These are phyloP conservation scores for Anhinga rufa DNA, from an alignment of 2,113 vertebrate species.

Conservation along the genomic window DNA sequence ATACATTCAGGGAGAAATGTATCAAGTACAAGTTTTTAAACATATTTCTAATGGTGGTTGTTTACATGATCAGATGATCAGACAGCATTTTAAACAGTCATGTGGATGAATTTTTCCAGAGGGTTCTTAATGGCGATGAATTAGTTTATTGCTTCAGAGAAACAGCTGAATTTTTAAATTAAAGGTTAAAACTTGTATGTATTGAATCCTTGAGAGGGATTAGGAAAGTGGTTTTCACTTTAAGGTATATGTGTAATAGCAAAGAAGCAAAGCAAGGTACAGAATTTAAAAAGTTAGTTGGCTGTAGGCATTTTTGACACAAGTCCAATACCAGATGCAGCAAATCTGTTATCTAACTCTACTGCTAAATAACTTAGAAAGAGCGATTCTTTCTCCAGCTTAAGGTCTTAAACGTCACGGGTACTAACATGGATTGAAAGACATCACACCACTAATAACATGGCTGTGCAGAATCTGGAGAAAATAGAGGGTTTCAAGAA, in stretches of 20 bases:
- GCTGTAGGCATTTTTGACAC: background rate
- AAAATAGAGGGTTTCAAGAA: background rate
- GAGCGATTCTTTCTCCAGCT: background rate
- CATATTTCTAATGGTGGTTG: background rate
- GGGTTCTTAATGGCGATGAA: background rate
- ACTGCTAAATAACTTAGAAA: background rate
- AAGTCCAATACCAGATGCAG: background rate
- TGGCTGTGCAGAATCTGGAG: background rate
- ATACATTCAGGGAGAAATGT: background rate
- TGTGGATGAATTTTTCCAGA: background rate
- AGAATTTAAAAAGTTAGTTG: background rate
- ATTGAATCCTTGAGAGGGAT: background rate
- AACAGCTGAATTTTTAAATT: background rate
- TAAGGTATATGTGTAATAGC: background rate
- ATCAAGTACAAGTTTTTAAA: background rate
- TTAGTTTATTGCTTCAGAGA: background rate
- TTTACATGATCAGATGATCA: background rate
- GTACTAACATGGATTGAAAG: background rate
- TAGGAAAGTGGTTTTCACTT: background rate
- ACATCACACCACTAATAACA: background rate
- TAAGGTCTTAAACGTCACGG: fast-evolving
- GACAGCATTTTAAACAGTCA: background rate
- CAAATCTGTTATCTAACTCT: background rate
- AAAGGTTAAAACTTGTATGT: background rate
- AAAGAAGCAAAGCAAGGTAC: background rate